phyloP scores from a whole-genome alignment of 92 coral and sea anemone genomes.

The Blastomussa wellsi region DNA sequence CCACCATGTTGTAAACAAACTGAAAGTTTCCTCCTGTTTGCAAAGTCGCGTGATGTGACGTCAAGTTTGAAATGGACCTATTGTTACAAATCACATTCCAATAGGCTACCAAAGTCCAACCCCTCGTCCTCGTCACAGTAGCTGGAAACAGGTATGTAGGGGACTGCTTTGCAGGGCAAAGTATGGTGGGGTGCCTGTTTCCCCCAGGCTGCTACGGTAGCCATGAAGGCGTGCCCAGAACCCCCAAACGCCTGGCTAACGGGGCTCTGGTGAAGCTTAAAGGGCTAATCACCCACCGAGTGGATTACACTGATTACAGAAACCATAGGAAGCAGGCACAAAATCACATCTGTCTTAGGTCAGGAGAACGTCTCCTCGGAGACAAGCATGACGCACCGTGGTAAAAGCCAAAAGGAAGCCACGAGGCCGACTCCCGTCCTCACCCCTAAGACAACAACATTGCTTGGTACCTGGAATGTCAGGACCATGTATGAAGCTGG shows the following conservation, averaged over 20 bases:
- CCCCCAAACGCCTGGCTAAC: neutral
- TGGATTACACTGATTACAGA: neutral
- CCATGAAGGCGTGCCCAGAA: neutral
- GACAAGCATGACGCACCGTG: neutral
- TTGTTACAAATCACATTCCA: no score
- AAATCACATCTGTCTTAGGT: neutral
- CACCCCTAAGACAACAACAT: neutral
- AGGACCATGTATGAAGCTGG: neutral
- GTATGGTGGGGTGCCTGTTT: neutral
- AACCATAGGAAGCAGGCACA: neutral
- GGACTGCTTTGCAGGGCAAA: neutral
- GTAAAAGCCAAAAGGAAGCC: neutral
- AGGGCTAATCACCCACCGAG: neutral
- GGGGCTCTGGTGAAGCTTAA: neutral
- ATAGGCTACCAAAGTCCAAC: neutral
- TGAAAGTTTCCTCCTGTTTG: slow-evolving; percentile 36
- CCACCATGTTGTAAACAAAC: slow-evolving; percentile 28
- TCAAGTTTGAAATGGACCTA: no score
- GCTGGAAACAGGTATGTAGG: slow-evolving; percentile 12
- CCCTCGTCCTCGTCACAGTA: neutral
- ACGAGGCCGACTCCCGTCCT: slow-evolving; percentile 2
- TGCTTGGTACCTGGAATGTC: slow-evolving; percentile 31
- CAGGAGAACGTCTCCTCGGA: neutral
- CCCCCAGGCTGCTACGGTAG: neutral
- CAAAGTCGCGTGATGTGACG: slow-evolving; percentile 39